Evolutionary conservation across 1,140 invertebrate genomes (phyloP).

Genomic region (Nasonia giraulti): DNA sequence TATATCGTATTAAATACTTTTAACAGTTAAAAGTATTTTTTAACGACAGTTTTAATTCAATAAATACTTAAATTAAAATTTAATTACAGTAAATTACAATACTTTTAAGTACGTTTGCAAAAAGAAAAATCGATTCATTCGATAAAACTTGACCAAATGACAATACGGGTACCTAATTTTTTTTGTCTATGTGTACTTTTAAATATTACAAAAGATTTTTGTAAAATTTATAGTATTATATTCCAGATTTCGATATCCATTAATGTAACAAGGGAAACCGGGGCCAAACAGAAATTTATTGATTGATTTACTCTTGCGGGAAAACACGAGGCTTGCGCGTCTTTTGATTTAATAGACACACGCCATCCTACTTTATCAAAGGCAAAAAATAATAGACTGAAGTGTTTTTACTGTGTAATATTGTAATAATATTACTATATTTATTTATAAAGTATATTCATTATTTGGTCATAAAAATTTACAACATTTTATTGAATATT

Average conservation of each 20-base stretch:
- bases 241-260: background rate
- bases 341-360: background rate
- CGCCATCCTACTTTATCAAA: background rate
- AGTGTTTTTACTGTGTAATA: constrained; percentile 39
- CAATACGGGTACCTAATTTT: too few relatives aligned
- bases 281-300: background rate
- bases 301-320: background rate
- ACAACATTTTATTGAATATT: constrained; percentile 45
- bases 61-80: background rate
- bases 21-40: background rate
- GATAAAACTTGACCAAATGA: background rate
- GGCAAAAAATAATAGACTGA: constrained; percentile 25
- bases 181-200: too few relatives aligned
- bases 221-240: too few relatives aligned
- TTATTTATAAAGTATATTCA: constrained; percentile 49
- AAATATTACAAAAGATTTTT: too few relatives aligned
- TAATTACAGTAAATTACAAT: background rate
- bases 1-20: background rate
- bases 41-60: too few relatives aligned
- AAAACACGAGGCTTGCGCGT: background rate
- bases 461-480: constrained; percentile 49
- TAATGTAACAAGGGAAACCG: background rate
- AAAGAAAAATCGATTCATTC: background rate
- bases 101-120: background rate
- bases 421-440: constrained; percentile 48